phyloP scores from a whole-genome alignment of 2,888 invertebrate genomes.

The Pseudococcus jackbeardsleyi region DNA sequence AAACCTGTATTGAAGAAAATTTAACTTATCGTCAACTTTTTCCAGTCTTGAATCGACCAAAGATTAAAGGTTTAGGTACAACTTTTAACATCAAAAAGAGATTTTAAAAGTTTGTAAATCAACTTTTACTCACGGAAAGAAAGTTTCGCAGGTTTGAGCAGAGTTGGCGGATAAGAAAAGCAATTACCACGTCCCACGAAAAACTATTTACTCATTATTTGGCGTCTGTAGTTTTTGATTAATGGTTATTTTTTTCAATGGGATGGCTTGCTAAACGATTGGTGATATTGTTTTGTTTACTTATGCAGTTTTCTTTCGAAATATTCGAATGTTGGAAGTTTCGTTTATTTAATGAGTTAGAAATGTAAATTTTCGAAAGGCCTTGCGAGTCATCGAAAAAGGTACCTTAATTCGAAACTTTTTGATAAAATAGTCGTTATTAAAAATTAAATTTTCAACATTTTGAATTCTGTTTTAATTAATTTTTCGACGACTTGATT shows the following conservation, averaged over 20 bases:
- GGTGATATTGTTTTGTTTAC: not conserved
- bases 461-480: too few relatives aligned
- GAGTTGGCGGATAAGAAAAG: not conserved
- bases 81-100: constrained; percentile 49
- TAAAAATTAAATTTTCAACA: too few relatives aligned
- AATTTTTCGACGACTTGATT: too few relatives aligned
- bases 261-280: not conserved
- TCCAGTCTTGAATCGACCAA: not conserved
- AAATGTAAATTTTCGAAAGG: too few relatives aligned
- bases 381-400: too few relatives aligned
- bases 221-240: not conserved
- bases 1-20: constrained; percentile 27
- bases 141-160: not conserved
- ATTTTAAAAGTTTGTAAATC: constrained; percentile 33
- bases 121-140: not conserved
- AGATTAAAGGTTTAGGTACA: constrained; percentile 16
- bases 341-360: too few relatives aligned
- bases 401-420: too few relatives aligned
- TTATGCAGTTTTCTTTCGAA: too few relatives aligned
- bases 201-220: constrained; percentile 12
- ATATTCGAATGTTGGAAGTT: too few relatives aligned
- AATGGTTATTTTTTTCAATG: not conserved
- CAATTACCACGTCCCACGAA: not conserved
- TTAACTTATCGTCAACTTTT: constrained; percentile 11
- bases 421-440: too few relatives aligned